phyloP scores from a whole-genome alignment of 2,797 vertebrate species.

The Chaetophractus vellerosus region DNA sequence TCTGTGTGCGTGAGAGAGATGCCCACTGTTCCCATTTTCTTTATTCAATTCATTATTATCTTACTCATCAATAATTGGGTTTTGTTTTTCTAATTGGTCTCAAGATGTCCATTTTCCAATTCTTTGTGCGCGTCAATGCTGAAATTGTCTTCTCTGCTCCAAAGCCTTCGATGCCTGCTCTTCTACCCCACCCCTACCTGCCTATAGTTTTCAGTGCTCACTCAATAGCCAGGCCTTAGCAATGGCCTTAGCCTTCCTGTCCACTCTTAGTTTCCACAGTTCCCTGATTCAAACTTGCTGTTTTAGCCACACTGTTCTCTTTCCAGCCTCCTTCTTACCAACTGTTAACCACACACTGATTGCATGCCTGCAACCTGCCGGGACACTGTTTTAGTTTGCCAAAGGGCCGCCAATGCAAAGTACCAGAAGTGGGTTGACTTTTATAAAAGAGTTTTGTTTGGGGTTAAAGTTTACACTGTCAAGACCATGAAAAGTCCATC shows the following conservation, averaged over 20 bases:
- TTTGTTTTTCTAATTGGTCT: background rate
- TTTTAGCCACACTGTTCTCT: background rate
- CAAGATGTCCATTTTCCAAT: background rate
- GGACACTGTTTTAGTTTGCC: too few species aligned
- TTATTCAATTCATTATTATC: background rate
- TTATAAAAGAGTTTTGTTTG: too few species aligned
- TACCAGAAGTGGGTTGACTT: too few species aligned
- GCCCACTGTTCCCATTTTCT: background rate
- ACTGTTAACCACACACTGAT: background rate
- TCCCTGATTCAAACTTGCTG: background rate
- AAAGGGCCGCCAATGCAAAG: too few species aligned
- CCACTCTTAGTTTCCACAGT: background rate
- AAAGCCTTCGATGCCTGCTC: background rate
- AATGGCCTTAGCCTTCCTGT: background rate
- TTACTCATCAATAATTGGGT: background rate
- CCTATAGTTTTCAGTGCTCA: background rate
- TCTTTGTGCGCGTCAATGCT: background rate
- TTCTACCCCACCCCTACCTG: too few species aligned
- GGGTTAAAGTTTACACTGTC: too few species aligned
- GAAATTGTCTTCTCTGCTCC: background rate
- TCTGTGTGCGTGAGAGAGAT: background rate
- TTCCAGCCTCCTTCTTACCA: background rate
- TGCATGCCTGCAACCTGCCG: background rate
- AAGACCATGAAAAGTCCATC: too few species aligned
- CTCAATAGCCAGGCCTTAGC: background rate